These are phyloP conservation scores for Yponomeuta cagnagella DNA, from an alignment of 2,888 invertebrate genomes.

Conservation along the genomic window DNA sequence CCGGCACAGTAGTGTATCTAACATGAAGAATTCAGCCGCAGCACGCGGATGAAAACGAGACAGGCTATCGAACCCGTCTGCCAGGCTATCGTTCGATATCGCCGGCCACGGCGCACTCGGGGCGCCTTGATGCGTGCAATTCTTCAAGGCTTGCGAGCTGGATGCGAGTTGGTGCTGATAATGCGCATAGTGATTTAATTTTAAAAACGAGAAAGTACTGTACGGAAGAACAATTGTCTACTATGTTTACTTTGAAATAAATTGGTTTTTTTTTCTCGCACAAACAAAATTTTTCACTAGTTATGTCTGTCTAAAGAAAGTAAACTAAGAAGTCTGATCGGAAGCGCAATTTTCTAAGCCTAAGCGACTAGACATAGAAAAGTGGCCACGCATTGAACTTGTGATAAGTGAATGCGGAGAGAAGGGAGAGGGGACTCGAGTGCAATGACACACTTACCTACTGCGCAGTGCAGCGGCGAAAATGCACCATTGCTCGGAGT, in stretches of 20 bases:
- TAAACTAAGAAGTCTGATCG: neutral
- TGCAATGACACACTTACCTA: slow-evolving; percentile 74
- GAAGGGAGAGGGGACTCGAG: slow-evolving; percentile 61
- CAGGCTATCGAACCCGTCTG: slow-evolving; percentile 56
- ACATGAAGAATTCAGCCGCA: slow-evolving; percentile 51
- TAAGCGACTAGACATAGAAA: slow-evolving; percentile 12
- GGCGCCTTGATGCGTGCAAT: neutral
- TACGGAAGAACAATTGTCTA: too few relatives aligned
- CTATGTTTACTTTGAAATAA: too few relatives aligned
- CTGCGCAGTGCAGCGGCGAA: slow-evolving; percentile 55
- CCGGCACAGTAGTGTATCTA: slow-evolving; percentile 20
- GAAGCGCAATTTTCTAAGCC: slow-evolving; percentile 9
- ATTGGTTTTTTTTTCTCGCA: too few relatives aligned
- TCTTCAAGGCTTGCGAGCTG: neutral
- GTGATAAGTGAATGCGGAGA: slow-evolving; percentile 64
- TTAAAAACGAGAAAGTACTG: too few relatives aligned
- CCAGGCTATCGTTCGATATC: slow-evolving; percentile 26
- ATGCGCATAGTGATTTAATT: too few relatives aligned
- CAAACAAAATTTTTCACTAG: too few relatives aligned
- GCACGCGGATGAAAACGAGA: slow-evolving; percentile 63
- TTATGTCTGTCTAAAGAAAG: neutral
- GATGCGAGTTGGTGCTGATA: neutral
- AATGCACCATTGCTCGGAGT: slow-evolving; percentile 32
- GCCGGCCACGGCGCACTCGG: slow-evolving; percentile 25
- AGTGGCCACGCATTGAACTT: slow-evolving; percentile 38